These are phyloP conservation scores for Hetaerina titia DNA, from an alignment of 2,888 invertebrate species.

Conservation along the genomic window DNA sequence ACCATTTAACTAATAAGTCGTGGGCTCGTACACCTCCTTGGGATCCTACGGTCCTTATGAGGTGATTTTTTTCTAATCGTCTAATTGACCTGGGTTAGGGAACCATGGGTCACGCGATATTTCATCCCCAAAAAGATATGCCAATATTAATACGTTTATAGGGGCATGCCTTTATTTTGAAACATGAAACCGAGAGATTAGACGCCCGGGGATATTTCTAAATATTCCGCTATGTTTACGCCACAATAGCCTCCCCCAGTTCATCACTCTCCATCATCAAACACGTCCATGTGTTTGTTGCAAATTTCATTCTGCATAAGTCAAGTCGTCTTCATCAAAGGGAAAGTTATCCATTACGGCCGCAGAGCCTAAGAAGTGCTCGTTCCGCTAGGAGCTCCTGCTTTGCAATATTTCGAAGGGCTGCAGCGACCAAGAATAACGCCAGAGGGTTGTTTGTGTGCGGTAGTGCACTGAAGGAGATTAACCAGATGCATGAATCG, in stretches of 20 bases:
- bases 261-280: background rate
- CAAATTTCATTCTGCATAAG: background rate
- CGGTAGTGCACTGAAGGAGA: conserved; percentile 18
- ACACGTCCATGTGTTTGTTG: background rate
- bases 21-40: too few species aligned
- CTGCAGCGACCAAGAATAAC: conserved; percentile 38
- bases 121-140: too few species aligned
- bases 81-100: too few species aligned
- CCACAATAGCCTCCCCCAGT: background rate
- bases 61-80: too few species aligned
- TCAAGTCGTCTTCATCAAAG: background rate
- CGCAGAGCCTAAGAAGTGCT: background rate
- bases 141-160: too few species aligned
- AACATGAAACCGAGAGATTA: too few species aligned
- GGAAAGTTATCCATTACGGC: background rate
- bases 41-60: too few species aligned
- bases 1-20: too few species aligned
- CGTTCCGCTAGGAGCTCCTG: background rate
- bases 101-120: too few species aligned
- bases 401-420: conserved; percentile 21
- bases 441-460: background rate
- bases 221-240: background rate
- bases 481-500: conserved; percentile 19
- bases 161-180: too few species aligned
- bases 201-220: too few species aligned